These are phyloP conservation scores for Oreochromis tanganicae DNA, from an alignment of 2,113 vertebrate species.

Conservation along the genomic window DNA sequence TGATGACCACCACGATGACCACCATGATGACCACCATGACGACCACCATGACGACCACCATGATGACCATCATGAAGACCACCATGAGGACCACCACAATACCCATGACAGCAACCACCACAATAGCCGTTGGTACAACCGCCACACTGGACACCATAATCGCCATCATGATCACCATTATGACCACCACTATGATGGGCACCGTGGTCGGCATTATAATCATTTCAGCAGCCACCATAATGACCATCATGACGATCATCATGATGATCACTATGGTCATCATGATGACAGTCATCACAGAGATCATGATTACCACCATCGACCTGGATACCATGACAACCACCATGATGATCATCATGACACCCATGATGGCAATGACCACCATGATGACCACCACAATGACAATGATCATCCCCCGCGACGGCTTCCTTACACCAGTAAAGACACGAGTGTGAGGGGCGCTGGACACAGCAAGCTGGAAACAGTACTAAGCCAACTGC, in stretches of 20 bases:
- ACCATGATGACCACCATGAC: accelerated
- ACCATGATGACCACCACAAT: background rate
- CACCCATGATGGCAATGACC: background rate
- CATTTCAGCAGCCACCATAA: background rate
- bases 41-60: background rate
- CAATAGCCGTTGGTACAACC: background rate
- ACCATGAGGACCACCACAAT: background rate
- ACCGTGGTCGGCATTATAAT: background rate
- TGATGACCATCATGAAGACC: background rate
- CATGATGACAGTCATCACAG: background rate
- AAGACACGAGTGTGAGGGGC: slow-evolving; percentile 8
- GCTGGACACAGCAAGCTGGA: slow-evolving; percentile 62
- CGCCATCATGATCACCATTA: background rate
- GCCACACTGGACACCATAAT: background rate
- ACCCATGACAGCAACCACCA: background rate
- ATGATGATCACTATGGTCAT: background rate
- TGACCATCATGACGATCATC: background rate
- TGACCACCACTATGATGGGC: background rate
- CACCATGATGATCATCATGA: background rate
- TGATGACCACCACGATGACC: background rate
- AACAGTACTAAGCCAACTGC: slow-evolving; percentile 61
- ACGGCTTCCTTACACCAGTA: slow-evolving; percentile 10
- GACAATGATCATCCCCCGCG: background rate
- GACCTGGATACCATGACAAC: background rate
- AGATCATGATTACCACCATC: background rate